These are phyloP conservation scores for Pseudeuparius sepicola DNA, from an alignment of 2,888 invertebrate species.

Conservation along the genomic window DNA sequence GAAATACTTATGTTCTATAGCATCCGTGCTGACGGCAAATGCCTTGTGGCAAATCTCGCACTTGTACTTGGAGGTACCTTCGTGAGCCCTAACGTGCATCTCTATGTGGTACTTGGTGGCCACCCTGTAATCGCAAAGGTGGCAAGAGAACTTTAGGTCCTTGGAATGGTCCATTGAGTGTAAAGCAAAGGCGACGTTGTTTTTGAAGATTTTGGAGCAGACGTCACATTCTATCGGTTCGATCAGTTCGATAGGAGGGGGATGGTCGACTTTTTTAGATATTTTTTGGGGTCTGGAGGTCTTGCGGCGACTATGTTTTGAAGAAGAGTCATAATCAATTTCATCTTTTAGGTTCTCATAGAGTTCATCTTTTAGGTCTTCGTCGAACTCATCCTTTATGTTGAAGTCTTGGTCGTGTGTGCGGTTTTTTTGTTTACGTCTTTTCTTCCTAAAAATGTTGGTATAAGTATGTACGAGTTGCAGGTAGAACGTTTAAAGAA, in stretches of 20 bases:
- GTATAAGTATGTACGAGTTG: too few species aligned
- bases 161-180: conserved; percentile 30
- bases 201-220: conserved; percentile 43
- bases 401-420: too few species aligned
- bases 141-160: conserved; percentile 29
- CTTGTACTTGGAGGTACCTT: conserved; percentile 36
- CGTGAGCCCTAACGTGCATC: conserved; percentile 39
- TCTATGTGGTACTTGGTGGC: conserved; percentile 32
- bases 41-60: conserved; percentile 41
- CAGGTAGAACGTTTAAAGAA: too few species aligned
- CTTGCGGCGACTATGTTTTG: too few species aligned
- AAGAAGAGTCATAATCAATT: too few species aligned
- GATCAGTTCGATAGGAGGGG: conserved; percentile 24
- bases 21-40: conserved; percentile 41
- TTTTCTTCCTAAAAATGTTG: too few species aligned
- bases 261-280: conserved; percentile 16
- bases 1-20: conserved; percentile 37
- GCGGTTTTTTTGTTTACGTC: too few species aligned
- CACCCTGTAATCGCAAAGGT: conserved; percentile 32
- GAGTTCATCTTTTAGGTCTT: too few species aligned
- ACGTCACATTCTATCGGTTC: conserved; percentile 41
- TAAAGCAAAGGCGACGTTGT: conserved; percentile 29
- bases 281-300: too few species aligned
- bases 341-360: too few species aligned
- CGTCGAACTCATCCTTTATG: too few species aligned